Conservation (phyloP, 2,888 invertebrate genomes). For the Argynnis bischoffii region DNA sequence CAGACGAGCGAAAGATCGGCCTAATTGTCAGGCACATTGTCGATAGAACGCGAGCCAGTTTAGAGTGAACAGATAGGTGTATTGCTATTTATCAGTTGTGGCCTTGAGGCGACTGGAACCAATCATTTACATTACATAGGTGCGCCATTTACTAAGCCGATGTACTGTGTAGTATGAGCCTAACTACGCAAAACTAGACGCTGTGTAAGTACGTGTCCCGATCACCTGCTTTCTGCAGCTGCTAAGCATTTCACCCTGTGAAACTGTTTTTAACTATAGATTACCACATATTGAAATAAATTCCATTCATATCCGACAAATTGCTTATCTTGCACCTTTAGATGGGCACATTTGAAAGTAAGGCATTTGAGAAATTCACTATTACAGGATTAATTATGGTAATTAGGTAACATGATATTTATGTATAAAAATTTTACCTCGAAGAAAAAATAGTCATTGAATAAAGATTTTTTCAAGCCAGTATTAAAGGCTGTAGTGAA, state of each 20-base stretch:
- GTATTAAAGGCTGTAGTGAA: no score
- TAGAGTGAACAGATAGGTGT: slow-evolving; percentile 46
- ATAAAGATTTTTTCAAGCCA: no score
- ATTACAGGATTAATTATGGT: no score
- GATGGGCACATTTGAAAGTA: background rate
- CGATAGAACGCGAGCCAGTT: slow-evolving; percentile 47
- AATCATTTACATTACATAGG: slow-evolving; percentile 61
- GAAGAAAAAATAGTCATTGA: no score
- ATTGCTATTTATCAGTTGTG: slow-evolving; percentile 60
- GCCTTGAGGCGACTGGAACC: slow-evolving; percentile 70
- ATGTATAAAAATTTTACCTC: no score
- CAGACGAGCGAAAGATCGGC: slow-evolving; percentile 26
- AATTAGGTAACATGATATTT: no score
- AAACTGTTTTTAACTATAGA: slow-evolving; percentile 2
- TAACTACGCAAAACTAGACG: background rate
- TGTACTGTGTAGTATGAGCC: slow-evolving; percentile 7
- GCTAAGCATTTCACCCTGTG: background rate
- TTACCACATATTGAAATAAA: background rate
- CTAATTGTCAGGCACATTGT: slow-evolving; percentile 55
- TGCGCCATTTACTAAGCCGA: slow-evolving; percentile 51
- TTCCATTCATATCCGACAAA: background rate
- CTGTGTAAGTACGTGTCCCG: background rate
- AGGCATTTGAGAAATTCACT: background rate
- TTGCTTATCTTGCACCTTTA: background rate
- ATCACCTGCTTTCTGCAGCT: slow-evolving; percentile 24